Evolutionary conservation across 2,888 invertebrate species (phyloP), one percentile per base, ranked within the genome.

Genomic region (Epirrhoe tristata): DNA sequence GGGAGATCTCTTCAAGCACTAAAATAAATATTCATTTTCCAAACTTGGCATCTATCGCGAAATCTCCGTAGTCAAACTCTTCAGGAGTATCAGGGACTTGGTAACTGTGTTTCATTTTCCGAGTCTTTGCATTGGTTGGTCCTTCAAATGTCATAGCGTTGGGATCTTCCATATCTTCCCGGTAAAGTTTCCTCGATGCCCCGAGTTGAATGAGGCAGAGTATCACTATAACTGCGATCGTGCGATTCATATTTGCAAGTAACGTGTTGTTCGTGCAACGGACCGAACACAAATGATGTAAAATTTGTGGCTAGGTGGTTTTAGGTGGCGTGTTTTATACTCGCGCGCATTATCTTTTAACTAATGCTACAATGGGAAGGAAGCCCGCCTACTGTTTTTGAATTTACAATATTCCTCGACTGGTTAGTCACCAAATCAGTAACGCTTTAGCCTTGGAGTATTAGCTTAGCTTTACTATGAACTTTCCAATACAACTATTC

Each of bases 61-160:
- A 64, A 43, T 68, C 68, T 36, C 68, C 74, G 31, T 79, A 77
- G 63, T 80, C 72, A 54, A 82, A 78, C 39, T 81, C 81, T 14
- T 76, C 71, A 0, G 70, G 69, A 24, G 58, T 3, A 32, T 72
- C 69, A 3, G 71, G 71, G 16, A 54, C 0, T 43, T 68, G 57
- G 5, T 71, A 32, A 24, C 24, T 24, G 24, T 24, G 3, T 24
- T 24, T 24, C 0, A 10, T 16, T n/a, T 66, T 63, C 5, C 71
- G 60, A 14, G 67, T 59, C 10, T 84, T 78, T 16, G 77, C 82
- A 69, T 89, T 90, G 0, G 89, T 90, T 0, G 87, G 88, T 1
- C 82, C 90, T 0, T 83, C 83, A 52, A 89, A 90, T 0, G 83
- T 86, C 8, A 90, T 88, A 0, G 84, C 81, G 32, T 80, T 70